phyloP scores from a whole-genome alignment of 1,140 invertebrate genomes.

The Lucilia cuprina region DNA sequence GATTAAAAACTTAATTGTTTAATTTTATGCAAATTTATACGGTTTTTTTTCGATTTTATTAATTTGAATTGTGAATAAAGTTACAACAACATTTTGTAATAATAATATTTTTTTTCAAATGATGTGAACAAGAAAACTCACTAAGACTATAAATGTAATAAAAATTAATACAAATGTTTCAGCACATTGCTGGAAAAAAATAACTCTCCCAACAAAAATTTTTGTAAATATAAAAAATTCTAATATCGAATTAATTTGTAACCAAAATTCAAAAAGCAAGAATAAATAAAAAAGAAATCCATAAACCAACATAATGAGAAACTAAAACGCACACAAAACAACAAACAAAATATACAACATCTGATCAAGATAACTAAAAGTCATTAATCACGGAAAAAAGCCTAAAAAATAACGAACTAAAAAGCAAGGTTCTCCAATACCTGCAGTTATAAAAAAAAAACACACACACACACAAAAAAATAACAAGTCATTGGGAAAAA shows the following conservation, averaged over 20 bases:
- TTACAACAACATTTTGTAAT: neutral
- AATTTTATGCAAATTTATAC: slow-evolving; percentile 15
- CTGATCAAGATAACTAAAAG: neutral
- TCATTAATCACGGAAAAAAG: neutral
- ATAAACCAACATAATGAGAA: neutral
- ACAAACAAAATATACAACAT: neutral
- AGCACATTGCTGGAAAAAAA: neutral
- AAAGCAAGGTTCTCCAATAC: neutral
- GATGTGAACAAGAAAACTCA: neutral
- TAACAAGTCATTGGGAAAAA: neutral
- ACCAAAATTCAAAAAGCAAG: neutral
- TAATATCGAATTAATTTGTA: neutral
- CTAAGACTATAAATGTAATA: neutral
- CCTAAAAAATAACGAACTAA: neutral
- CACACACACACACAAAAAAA: too few species aligned
- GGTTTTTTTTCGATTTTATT: neutral
- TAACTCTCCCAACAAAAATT: neutral
- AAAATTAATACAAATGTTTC: neutral
- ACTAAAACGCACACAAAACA: neutral
- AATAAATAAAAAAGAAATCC: neutral
- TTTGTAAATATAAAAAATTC: neutral
- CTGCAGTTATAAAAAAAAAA: neutral
- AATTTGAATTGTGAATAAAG: neutral
- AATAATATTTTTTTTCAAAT: neutral
- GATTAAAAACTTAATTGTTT: slow-evolving; percentile 11